Percentiles rank a stretch among this genome's conserved stretches.
phyloP scores from a whole-genome alignment of 2,888 invertebrate species.

The Caradrina clavipalpis region DNA sequence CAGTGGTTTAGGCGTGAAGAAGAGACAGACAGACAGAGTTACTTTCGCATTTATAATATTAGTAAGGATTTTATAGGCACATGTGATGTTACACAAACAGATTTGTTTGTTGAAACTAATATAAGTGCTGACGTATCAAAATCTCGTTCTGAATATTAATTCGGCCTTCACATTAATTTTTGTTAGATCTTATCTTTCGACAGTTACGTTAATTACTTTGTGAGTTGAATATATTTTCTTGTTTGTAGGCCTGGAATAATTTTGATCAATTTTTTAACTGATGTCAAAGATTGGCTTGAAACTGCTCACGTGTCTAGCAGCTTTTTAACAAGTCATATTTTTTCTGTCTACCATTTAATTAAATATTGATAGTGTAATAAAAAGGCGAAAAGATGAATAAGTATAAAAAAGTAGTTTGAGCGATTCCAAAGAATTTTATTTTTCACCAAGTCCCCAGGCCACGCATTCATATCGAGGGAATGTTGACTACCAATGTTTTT shows the following conservation, averaged over 20 bases:
- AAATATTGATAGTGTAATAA: no score
- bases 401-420: no score
- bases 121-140: conserved; percentile 29
- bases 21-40: no score
- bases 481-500: no score
- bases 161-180: conserved; percentile 17
- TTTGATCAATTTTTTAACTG: neutral
- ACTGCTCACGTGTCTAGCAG: no score
- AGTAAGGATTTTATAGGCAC: neutral
- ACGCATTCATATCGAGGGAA: no score
- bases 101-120: conserved; percentile 40
- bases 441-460: no score
- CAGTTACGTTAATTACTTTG: conserved; percentile 15
- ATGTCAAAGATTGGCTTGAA: neutral
- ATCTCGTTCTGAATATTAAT: conserved; percentile 45
- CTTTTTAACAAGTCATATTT: no score
- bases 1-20: no score
- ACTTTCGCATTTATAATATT: no score
- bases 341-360: no score
- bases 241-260: neutral
- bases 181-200: conserved; percentile 30
- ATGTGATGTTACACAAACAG: conserved; percentile 33
- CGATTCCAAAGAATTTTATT: no score
- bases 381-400: neutral
- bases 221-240: conserved; percentile 19